Conservation (phyloP, 2,797 vertebrate genomes). For the Enteromius trimaculatus region DNA sequence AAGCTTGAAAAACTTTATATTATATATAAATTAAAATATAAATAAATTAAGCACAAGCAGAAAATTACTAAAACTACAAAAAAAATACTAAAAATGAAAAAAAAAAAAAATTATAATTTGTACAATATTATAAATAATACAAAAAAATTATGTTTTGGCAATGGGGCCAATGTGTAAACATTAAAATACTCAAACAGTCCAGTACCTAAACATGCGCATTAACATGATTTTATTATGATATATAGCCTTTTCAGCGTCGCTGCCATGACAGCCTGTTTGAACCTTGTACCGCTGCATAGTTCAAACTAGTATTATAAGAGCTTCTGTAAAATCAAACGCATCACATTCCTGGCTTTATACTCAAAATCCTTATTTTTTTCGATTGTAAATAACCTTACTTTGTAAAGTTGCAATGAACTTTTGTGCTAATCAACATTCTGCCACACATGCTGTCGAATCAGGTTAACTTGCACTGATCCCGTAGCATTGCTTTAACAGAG, state of each 20-base stretch:
- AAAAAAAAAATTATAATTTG: neutral
- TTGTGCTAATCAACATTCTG: neutral
- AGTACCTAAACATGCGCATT: no score
- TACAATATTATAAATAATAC: no score
- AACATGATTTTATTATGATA: no score
- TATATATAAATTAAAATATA: no score
- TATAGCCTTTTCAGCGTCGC: no score
- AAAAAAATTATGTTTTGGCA: no score
- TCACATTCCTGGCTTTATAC: neutral
- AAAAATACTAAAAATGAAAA: neutral
- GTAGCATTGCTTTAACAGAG: neutral
- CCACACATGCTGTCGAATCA: neutral
- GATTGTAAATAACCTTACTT: neutral
- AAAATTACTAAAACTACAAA: neutral
- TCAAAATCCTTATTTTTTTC: neutral
- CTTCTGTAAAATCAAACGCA: neutral
- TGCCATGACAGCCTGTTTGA: neutral
- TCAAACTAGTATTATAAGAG: neutral
- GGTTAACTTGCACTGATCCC: neutral
- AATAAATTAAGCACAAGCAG: no score
- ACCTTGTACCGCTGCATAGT: neutral
- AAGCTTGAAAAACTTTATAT: neutral
- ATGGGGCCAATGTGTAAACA: neutral
- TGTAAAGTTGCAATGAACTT: rapidly evolving
- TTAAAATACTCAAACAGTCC: neutral